Percentiles rank a stretch among this genome's conserved stretches.
Evolutionary conservation across 1,140 invertebrate genomes (phyloP).

Genomic region (Drepana arcuata): DNA sequence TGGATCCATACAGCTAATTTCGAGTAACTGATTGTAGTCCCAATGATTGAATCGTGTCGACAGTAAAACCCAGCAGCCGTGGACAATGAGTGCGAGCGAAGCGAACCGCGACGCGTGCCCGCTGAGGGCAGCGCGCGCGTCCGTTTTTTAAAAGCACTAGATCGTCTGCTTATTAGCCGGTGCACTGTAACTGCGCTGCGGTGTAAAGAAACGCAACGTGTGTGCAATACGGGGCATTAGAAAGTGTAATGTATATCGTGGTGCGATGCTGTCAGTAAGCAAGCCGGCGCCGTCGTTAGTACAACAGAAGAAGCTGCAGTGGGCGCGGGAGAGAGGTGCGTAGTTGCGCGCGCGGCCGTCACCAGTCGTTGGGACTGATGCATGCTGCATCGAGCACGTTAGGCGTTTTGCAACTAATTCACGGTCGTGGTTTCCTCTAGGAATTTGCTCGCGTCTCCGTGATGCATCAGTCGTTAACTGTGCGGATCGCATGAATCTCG

Average conservation of each 20-base stretch:
- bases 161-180: constrained; percentile 54
- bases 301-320: constrained; percentile 83
- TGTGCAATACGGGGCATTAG: constrained; percentile 58
- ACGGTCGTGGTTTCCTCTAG: constrained; percentile 30
- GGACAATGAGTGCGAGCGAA: constrained; percentile 58
- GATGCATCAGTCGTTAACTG: constrained; percentile 15
- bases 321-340: constrained; percentile 82
- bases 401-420: constrained; percentile 37
- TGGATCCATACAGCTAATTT: constrained; percentile 20
- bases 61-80: constrained; percentile 23
- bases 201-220: constrained; percentile 41
- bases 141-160: constrained; percentile 51
- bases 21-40: constrained; percentile 26
- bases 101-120: constrained; percentile 48
- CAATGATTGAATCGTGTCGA: constrained; percentile 23
- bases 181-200: constrained; percentile 56
- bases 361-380: no score
- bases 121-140: constrained; percentile 43
- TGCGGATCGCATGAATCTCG: constrained; percentile 10
- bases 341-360: constrained; percentile 14
- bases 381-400: no score
- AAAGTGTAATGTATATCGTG: constrained; percentile 58
- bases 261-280: constrained; percentile 66
- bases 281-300: constrained; percentile 73
- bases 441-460: constrained; percentile 16